Conservation (phyloP, 30 jellyfish, hydroid and myxozoan species). For the Aurelia sp. region DNA sequence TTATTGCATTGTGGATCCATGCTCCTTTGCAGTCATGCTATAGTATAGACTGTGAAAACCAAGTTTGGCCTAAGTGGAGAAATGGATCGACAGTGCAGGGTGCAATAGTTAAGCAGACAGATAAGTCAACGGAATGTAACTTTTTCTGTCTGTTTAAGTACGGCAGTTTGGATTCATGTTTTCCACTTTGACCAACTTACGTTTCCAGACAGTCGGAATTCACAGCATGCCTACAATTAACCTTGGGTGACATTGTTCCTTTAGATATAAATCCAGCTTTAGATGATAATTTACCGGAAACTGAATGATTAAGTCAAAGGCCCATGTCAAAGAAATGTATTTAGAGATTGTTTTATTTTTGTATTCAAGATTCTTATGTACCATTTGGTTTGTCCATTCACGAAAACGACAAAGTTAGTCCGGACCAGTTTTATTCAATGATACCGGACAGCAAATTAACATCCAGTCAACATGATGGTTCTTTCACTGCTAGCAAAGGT, state of each 20-base stretch:
- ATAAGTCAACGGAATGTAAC: too few relatives aligned
- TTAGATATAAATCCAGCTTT: background rate
- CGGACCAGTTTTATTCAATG: slow-evolving; percentile 40
- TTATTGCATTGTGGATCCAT: too few relatives aligned
- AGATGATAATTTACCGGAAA: too few relatives aligned
- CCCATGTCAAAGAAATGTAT: too few relatives aligned
- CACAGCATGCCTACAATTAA: background rate
- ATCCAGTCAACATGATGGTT: slow-evolving; percentile 17
- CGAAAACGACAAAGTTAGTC: slow-evolving; percentile 22
- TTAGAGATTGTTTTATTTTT: background rate
- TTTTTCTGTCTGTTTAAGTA: too few relatives aligned
- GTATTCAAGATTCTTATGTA: slow-evolving; percentile 22
- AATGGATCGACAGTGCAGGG: too few relatives aligned
- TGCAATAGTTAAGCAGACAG: too few relatives aligned
- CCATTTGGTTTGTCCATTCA: slow-evolving; percentile 58
- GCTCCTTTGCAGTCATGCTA: too few relatives aligned
- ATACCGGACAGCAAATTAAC: slow-evolving; percentile 29
- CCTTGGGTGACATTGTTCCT: background rate
- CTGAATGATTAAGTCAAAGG: too few relatives aligned
- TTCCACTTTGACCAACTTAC: background rate
- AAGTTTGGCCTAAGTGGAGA: too few relatives aligned
- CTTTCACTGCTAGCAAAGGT: background rate
- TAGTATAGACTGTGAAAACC: too few relatives aligned
- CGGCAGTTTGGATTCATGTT: too few relatives aligned
- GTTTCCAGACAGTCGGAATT: background rate